These are phyloP conservation scores for Micronisus gabar DNA, from an alignment of 2,113 vertebrate genomes.

Conservation along the genomic window DNA sequence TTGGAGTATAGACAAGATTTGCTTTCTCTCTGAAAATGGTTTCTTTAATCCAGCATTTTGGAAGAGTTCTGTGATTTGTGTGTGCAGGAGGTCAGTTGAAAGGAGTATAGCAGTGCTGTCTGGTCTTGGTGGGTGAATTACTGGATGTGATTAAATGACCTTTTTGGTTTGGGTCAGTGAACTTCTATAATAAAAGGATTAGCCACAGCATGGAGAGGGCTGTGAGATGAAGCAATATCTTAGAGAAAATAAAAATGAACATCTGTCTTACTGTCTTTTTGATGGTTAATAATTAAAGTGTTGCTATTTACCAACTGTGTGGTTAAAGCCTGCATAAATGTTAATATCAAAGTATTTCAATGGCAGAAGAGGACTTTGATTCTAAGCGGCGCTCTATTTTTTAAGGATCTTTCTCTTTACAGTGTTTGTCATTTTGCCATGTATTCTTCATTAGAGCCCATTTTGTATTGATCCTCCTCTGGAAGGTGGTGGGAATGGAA, in stretches of 20 bases:
- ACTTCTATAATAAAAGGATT: background rate
- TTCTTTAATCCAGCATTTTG: background rate
- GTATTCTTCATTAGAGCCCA: background rate
- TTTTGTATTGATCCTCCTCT: background rate
- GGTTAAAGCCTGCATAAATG: background rate
- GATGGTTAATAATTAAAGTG: background rate
- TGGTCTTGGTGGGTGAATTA: background rate
- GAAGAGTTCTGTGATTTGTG: background rate
- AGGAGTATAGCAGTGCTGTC: background rate
- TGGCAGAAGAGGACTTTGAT: background rate
- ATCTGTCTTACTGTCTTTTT: background rate
- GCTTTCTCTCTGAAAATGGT: background rate
- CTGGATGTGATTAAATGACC: constrained; percentile 47
- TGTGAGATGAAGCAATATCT: background rate
- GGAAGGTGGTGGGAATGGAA: background rate
- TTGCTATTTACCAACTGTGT: background rate
- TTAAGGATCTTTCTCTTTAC: background rate
- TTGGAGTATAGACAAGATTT: background rate
- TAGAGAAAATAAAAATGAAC: background rate
- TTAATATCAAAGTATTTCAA: background rate
- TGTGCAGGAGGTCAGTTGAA: background rate
- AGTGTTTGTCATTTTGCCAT: background rate
- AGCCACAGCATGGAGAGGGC: background rate
- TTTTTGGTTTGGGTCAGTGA: constrained; percentile 14
- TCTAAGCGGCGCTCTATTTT: background rate